Evolutionary conservation across 2,797 vertebrate species (phyloP), one percentile per base, ranked within the genome.

Genomic region (Gephyroberyx darwinii): DNA sequence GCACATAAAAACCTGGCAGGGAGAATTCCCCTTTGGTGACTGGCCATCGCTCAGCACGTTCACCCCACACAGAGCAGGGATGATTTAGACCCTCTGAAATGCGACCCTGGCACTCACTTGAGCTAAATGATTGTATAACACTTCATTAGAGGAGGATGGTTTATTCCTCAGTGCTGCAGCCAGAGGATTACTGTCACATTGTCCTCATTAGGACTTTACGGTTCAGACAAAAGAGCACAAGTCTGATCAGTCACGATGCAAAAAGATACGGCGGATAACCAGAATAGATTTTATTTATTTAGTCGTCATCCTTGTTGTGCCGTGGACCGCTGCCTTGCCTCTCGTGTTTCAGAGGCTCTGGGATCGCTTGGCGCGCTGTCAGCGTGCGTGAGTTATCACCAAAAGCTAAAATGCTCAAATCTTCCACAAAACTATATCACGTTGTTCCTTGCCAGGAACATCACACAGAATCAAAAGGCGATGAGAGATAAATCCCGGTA

Each of bases 121-220:
- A 58, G 67, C 66, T 60, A 59, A 47, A 61, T 19, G 26, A 64
- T 72, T 71, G 30, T 78, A 68, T 73, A 76, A 82, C 82, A 80
- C 69, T 48, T 81, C 64, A 65, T 84, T 74, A 81, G 65, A 71
- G n/a, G 41, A 20, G 19, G 16, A 69, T 56, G 45, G 72, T 65
- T 71, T 63, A 69, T 78, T 37, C 54, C 10, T n/a, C 60, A 43
- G 31, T 58, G 67, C 55, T 53, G 67, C 64, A 77, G 80, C 75
- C 74, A 75, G 59, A 59, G 43, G 58, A 77, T 78, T 78, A 73
- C 48, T 66, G 71, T 86, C 86, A 87, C 76, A 80, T 85, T 90
- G 86, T 89, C 84, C 58, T 91, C 69, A 76, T 90, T 87, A 86
- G 37, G 53, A 67, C 30, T 71, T 80, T 50, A 55, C 66, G 61